Base-by-base conservation (phyloP, 64 coral and sea anemone genomes). In the Porites australiensis region DNA sequence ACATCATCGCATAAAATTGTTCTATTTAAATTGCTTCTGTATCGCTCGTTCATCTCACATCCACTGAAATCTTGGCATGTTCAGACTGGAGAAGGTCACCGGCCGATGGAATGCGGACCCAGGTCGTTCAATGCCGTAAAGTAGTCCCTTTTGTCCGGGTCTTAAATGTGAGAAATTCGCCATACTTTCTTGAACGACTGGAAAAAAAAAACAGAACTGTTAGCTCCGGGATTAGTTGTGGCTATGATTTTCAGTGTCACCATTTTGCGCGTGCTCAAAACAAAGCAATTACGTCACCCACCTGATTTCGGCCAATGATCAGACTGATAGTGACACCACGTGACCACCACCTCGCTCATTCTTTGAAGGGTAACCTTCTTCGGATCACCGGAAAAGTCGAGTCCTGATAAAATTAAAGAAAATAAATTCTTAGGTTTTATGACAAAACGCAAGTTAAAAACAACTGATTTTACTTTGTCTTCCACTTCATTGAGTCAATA, bases 301-400 rank as follows among this genome's bases (percentile, higher is more conserved):
- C 95, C 83, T 87, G 89, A 82, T 87, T 93, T 94, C 8, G 95
- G 95, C 83, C 75, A 81, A 70, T 79, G 81, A 4, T 77, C 71
- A 69, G 74, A 83, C 65, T 98, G 95, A 64, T 88, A 98, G 15
- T 98, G 89, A 68, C 93, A 86, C 95, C 95, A 98, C 70, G 82
- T 89, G 49, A 98, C 62, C 43, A 98, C 95, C 0, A 94, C 77
- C 10, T 98, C 92, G 11, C 64, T 91, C 88, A 98, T 84, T 48
- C 57, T 81, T 53, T 90, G 89, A 77, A 98, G 72, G 27, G 88
- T 94, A 13, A 91, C 77, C n/a, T 94, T 83, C 37, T 70, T 67
- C 45, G 65, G 49, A 23, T 91, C 88, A 44, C 57, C 44, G 27
- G 92, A 79, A 65, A 92, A 91, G 62, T 88, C 88, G 3, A 97